phyloP scores from a whole-genome alignment of 2,797 vertebrate genomes.

The Dallia pectoralis region DNA sequence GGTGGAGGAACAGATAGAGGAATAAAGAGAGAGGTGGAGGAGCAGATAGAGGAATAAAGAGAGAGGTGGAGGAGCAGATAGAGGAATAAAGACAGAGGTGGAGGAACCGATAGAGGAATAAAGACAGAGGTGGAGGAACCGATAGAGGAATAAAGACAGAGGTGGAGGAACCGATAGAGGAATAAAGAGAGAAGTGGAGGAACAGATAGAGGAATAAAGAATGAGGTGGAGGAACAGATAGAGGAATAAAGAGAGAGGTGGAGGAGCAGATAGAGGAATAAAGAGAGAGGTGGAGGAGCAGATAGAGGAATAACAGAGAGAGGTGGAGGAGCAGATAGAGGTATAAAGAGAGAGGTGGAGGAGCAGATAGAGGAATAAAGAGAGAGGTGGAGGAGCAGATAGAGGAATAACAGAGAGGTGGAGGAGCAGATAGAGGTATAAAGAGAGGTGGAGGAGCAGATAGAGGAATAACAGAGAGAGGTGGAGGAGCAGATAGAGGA shows the following conservation, averaged over 20 bases:
- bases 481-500: neutral
- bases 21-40: too few relatives aligned
- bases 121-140: neutral
- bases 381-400: too few relatives aligned
- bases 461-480: neutral
- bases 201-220: too few relatives aligned
- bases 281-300: neutral
- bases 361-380: neutral
- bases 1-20: too few relatives aligned
- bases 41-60: too few relatives aligned
- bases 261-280: neutral
- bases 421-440: neutral
- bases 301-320: neutral
- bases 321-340: too few relatives aligned
- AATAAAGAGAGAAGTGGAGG: too few relatives aligned
- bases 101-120: neutral
- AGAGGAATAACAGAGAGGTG: too few relatives aligned
- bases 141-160: too few relatives aligned
- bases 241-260: neutral
- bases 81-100: too few relatives aligned
- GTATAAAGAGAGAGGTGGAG: neutral
- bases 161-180: too few relatives aligned
- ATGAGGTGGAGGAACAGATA: neutral
- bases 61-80: too few relatives aligned
- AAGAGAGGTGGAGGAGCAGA: neutral